Evolutionary conservation across 2,888 invertebrate species (phyloP).

Genomic region (Augiades crinisus): DNA sequence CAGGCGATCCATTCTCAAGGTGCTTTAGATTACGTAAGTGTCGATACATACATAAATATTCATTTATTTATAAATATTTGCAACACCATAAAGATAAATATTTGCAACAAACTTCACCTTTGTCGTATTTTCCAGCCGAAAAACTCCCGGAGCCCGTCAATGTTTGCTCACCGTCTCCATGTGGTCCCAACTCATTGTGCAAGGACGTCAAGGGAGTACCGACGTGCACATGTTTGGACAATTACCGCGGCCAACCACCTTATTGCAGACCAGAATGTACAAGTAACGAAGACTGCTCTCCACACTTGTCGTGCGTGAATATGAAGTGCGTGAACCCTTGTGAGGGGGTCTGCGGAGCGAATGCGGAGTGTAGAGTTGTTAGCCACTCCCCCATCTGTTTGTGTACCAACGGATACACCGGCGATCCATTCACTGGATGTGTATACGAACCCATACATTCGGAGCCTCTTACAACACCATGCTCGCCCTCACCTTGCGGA

Average conservation of each 20-base stretch:
- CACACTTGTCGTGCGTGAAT: constrained; percentile 86
- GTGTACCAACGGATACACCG: constrained; percentile 85
- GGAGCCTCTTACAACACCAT: constrained; percentile 72
- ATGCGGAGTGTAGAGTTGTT: constrained; percentile 88
- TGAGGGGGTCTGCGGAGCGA: constrained; percentile 85
- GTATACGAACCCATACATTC: constrained; percentile 52
- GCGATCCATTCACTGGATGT: constrained; percentile 89
- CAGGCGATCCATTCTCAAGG: constrained; percentile 85
- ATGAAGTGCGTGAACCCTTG: constrained; percentile 90
- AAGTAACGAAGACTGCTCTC: constrained; percentile 87
- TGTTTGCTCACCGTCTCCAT: constrained; percentile 89
- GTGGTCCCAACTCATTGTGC: constrained; percentile 89
- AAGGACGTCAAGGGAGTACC: constrained; percentile 85
- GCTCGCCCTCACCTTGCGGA: constrained; percentile 84
- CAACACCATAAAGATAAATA: no score
- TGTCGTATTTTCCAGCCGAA: no score
- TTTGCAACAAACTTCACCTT: no score
- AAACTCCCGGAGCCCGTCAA: constrained; percentile 74
- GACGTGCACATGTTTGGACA: constrained; percentile 87
- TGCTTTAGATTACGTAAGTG: constrained; percentile 80
- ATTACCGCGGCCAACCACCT: constrained; percentile 86
- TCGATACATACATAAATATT: neutral
- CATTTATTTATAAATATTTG: neutral
- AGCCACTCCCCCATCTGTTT: constrained; percentile 89
- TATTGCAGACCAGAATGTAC: constrained; percentile 90